Evolutionary conservation across 2,888 invertebrate genomes (phyloP).

Genomic region (Cylindroiulus punctatus): DNA sequence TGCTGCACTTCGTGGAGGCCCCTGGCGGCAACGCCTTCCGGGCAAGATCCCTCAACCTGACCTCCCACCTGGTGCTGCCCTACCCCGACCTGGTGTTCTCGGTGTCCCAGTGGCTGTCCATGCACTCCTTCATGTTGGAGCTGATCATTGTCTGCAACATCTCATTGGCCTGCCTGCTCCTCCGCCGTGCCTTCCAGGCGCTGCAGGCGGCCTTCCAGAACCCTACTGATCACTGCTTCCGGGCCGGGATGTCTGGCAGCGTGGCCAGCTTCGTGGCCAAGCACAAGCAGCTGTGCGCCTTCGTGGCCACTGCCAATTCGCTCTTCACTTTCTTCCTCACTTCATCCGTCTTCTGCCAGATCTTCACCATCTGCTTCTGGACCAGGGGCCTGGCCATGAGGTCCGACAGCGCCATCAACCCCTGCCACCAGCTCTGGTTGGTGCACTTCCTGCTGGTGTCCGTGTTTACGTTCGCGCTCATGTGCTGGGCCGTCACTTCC

Average conservation of each 20-base stretch:
- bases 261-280: not conserved
- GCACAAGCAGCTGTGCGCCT: not conserved
- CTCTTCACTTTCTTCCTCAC: slow-evolving; percentile 12
- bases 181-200: slow-evolving; percentile 15
- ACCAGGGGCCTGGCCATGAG: not conserved
- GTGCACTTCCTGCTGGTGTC: not conserved
- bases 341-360: not conserved
- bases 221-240: not conserved
- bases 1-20: not conserved
- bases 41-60: not conserved
- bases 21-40: not conserved
- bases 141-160: not conserved
- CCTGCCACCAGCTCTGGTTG: slow-evolving; percentile 25
- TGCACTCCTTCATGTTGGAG: slow-evolving; percentile 17
- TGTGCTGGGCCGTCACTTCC: slow-evolving; percentile 29
- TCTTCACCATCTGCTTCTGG: slow-evolving; percentile 51
- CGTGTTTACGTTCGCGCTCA: not conserved
- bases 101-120: not conserved
- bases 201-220: not conserved
- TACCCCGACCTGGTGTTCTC: not conserved
- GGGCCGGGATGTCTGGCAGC: not conserved
- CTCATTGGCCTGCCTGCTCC: not conserved
- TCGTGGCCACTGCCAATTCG: not conserved
- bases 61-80: not conserved
- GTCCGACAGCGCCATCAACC: not conserved